Evolutionary conservation across 2,113 vertebrate genomes (phyloP).

Genomic region (Turnix velox): DNA sequence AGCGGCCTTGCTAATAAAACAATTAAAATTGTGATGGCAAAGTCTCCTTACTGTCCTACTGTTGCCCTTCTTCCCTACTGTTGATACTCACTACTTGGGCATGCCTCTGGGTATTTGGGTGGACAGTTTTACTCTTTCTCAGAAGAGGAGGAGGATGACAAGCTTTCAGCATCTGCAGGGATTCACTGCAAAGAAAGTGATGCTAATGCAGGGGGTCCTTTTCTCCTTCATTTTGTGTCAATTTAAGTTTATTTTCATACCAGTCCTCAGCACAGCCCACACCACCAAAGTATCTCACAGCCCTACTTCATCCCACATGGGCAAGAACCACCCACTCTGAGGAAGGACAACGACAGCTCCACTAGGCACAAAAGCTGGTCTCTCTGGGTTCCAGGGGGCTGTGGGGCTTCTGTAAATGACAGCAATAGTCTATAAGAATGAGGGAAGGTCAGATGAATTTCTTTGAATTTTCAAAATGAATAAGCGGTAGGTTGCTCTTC

Average conservation of each 20-base stretch:
- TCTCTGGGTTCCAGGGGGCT: fast-evolving
- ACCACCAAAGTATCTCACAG: not conserved
- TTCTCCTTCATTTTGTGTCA: not conserved
- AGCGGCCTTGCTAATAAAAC: not conserved
- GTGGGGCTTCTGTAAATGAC: not conserved
- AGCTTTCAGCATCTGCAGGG: not conserved
- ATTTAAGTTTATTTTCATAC: not conserved
- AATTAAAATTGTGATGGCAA: not conserved
- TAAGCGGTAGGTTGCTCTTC: not conserved
- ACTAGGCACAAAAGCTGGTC: not conserved
- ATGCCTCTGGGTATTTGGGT: not conserved
- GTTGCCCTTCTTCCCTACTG: not conserved
- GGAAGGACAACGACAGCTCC: not conserved
- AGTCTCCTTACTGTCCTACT: not conserved
- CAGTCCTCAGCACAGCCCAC: not conserved
- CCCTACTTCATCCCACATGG: not conserved
- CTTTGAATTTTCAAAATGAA: not conserved
- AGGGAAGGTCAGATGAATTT: not conserved
- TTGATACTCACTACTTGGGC: not conserved
- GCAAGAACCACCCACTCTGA: not conserved
- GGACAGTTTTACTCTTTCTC: not conserved
- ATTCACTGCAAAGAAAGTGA: not conserved
- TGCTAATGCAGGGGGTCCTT: fast-evolving
- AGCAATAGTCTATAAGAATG: not conserved
- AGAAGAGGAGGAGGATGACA: not conserved